Base-by-base conservation (phyloP, 2,888 invertebrate genomes). In the Rhaphigaster nebulosa region DNA sequence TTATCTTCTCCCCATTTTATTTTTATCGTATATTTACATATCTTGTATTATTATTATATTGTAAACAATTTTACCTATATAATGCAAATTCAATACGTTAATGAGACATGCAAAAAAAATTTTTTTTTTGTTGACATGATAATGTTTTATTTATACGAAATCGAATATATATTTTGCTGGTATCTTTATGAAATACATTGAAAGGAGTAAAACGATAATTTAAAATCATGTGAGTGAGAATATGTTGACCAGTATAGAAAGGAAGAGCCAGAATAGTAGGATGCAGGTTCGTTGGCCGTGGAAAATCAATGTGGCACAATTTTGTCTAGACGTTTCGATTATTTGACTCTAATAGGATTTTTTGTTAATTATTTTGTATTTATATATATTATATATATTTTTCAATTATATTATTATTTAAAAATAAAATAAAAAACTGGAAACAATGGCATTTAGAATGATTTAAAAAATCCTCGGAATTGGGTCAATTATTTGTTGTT, bases 301-400 rank as follows among this genome's bases (percentile, higher is more conserved):
- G 45, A 84, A 84, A 84, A 84, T 84, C 84, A 84, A 84, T 84
- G 84, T 84, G 84, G 45, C 45, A 84, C 84, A 84, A 84, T 84
- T 84, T 84, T 50, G 84, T 84, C 84, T 84, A 84, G 84, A 84
- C 84, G 84, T 84, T 84, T 84, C 84, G 84, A 84, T 84, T n/a
- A 50, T 84, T 50, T 45, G 15, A 8, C 20, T 20, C 0, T 76
- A 38, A 38, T 76, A 76, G 34, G 34, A 3, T 20, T 76, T 20
- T 76, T 8, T 76, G 38, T 38, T 1, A 0, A 34, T 20, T 76
- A 18, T 29, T 65, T 29, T 18, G 3, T n/a, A n/a, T 60, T 60
- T n/a, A 26, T n/a, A 60, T 60, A 60, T n/a, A n/a, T n/a, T n/a
- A 12, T 60, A 8, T 12, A 26, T 29, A 29, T 65, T 29, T 60